Evolutionary conservation across 2,113 vertebrate species (phyloP), one percentile per base, ranked within the genome.

Genomic region (Phainopepla nitens): DNA sequence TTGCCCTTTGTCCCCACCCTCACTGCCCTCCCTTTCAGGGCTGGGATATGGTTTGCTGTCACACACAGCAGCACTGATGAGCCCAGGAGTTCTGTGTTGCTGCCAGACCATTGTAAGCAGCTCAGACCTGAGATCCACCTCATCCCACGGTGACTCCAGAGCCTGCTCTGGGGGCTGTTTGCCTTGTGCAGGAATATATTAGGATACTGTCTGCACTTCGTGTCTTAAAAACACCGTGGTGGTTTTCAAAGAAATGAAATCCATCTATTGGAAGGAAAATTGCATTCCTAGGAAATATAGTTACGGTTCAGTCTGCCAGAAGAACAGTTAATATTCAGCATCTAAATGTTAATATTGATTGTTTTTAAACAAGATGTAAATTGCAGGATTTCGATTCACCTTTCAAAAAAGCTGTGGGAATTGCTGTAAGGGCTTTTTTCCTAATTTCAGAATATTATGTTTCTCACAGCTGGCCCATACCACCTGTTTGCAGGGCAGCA

Each of bases 111-210:
- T 6, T 60, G 33, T 22, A 49, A 25, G 36, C 3, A 66, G 23
- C 49, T 49, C 42, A 61, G 57, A 24, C 6, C 33, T 61, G 29
- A 17, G 41, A 62, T 14, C 39, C 39, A 13, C 23, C 27, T 36
- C 24, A 56, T 13, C 25, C 36, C 50, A 15, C 0, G 5, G 23
- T 2, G 6, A 29, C 14, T n/a, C n/a, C 69, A 19, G 5, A 24
- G 27, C 22, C 68, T 61, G 22, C 9, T 23, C 69, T 72, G 33
- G 20, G 10, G 20, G 8, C 33, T 71, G 3, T 11, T 72, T 57
- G 13, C 49, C 42, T 42, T 23, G 20, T 10, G 45, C 18, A 24
- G 15, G 11, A 45, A 35, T 51, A 10, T 20, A 13, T 51, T 10
- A 15, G 19, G 29, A 15, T 20, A 24, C 7, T 24, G 10, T 4